A percentile compares a stretch with the other conserved stretches of the same genome.
Evolutionary conservation across 2,888 invertebrate genomes (phyloP).

Genomic region (Halictus quadricinctus): DNA sequence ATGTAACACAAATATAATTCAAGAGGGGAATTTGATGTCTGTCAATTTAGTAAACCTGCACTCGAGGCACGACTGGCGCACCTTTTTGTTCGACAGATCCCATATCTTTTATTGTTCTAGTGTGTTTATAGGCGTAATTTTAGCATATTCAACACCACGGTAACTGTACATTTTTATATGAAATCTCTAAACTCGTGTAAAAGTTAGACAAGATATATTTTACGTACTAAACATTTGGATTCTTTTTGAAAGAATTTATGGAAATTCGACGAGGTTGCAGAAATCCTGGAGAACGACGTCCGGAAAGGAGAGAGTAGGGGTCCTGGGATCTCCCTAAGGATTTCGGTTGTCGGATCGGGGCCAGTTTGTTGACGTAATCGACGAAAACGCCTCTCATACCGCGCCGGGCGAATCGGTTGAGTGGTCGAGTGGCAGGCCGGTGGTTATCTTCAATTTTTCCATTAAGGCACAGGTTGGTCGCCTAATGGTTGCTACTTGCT

Average conservation of each 20-base stretch:
- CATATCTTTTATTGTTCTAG: neutral
- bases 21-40: neutral
- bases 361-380: conserved; percentile 72
- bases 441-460: conserved; percentile 77
- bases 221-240: no score
- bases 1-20: neutral
- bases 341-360: conserved; percentile 55
- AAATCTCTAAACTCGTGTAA: no score
- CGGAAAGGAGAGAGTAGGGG: no score
- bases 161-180: no score
- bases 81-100: no score
- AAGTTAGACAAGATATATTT: no score
- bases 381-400: conserved; percentile 68
- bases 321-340: neutral
- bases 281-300: neutral
- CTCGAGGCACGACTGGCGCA: neutral
- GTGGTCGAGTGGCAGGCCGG: conserved; percentile 72
- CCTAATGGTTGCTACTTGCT: conserved; percentile 74
- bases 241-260: neutral
- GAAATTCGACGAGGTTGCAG: neutral
- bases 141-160: no score
- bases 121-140: no score
- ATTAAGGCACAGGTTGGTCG: conserved; percentile 76
- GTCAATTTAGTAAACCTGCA: neutral
- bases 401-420: conserved; percentile 69